phyloP scores from a whole-genome alignment of 2,113 vertebrate genomes.

The Calidris pugnax region DNA sequence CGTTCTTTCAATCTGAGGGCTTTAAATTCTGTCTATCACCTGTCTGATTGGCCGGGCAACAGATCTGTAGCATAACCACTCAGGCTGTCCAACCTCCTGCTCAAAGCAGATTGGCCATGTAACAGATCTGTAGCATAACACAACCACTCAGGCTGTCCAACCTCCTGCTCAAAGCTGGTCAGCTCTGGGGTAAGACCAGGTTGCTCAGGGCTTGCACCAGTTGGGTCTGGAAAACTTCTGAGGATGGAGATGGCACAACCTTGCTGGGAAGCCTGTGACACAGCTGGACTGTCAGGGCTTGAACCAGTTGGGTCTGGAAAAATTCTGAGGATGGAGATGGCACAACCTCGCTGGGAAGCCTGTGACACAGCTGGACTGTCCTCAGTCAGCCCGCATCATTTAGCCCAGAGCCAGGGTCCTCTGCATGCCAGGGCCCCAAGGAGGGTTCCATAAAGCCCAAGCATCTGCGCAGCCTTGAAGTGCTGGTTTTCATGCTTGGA shows the following conservation, averaged over 20 bases:
- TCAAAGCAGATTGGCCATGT: background rate
- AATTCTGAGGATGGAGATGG: background rate
- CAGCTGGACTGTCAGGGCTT: background rate
- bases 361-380: background rate
- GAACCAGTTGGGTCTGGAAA: background rate
- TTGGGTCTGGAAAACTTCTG: background rate
- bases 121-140: background rate
- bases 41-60: background rate
- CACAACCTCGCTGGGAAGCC: background rate
- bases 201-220: background rate
- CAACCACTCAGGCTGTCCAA: background rate
- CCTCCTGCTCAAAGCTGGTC: background rate
- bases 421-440: background rate
- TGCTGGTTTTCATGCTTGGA: background rate
- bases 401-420: background rate
- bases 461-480: background rate
- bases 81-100: background rate
- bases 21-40: background rate
- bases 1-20: background rate
- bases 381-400: background rate
- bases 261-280: background rate
- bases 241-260: background rate
- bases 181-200: background rate
- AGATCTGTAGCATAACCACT: background rate
- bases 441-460: accelerated